phyloP scores from a whole-genome alignment of 2,113 vertebrate species.

The Plecotus auritus region DNA sequence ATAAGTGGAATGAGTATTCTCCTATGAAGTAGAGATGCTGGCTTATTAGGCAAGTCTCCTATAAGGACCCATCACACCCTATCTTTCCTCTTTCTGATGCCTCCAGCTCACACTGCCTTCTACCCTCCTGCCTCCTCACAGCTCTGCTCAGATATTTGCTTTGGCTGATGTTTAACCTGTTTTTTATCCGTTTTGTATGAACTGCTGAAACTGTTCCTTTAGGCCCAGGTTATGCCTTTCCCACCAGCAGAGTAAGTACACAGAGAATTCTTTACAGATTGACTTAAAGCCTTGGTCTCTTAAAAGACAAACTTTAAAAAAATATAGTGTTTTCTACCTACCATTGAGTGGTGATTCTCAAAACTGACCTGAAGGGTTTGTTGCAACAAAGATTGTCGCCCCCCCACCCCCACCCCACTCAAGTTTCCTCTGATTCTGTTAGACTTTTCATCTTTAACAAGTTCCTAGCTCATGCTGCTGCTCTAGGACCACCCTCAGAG shows the following conservation, averaged over 20 bases:
- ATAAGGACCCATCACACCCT: background rate
- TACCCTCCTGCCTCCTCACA: background rate
- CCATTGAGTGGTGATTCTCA: background rate
- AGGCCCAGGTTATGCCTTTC: background rate
- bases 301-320: background rate
- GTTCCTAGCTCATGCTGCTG: background rate
- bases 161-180: background rate
- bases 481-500: background rate
- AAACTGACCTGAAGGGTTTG: background rate
- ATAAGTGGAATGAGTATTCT: background rate
- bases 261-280: background rate
- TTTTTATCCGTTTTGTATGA: background rate
- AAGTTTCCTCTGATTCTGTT: background rate
- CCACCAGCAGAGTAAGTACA: background rate
- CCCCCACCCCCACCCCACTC: too few species aligned
- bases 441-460: background rate
- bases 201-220: background rate
- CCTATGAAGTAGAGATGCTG: background rate
- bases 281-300: background rate
- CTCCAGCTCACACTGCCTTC: too few species aligned
- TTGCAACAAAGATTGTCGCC: background rate
- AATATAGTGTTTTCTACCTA: background rate
- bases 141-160: background rate
- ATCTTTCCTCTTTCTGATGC: background rate
- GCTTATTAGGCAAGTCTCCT: background rate